Evolutionary conservation across 2,797 vertebrate genomes (phyloP), one percentile per base, ranked within the genome.

Genomic region (Spinus pinus): DNA sequence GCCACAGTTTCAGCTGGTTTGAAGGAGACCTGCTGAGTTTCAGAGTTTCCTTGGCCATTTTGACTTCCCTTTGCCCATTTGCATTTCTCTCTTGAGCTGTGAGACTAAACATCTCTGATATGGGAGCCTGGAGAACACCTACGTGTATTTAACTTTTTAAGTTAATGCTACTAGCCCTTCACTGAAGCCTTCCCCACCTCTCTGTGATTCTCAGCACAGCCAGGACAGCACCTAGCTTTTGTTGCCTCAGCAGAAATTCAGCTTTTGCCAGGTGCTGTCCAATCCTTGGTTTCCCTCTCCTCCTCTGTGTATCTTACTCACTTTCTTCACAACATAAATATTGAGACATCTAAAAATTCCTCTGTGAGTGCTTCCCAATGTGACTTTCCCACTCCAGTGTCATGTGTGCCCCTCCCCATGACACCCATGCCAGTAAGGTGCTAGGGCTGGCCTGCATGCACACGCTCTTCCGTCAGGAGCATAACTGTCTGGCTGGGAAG

Each of bases 401-500:
- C 6, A 0, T 6, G 14, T 64, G 82, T 81, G 42, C 8, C 90
- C 39, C 81, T 46, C 49, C 17, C 65, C 99, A 98, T 80, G 99
- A 99, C 64, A 28, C 7, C 3, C 98, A 98, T 25, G 98, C 98
- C 8, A 98, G 98, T 2, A 99, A 99, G 97, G 99, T 99, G 98
- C 97, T 98, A 1, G 99, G 96, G 30, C 97, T 99, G 81, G 97
- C 97, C 0, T 98, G 98, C 20, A 60, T 99, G 72, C 99, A 99
- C 91, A 98, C 98, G 0, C 93, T 99, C 46, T 98, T 99, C 3
- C 0, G 99, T 88, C 96, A 98, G 25, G 99, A 99, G 86, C 99
- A 99, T 94, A 99, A 99, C 96, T 98, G 98, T 14, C 95, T 99
- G 97, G 99, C 98, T 10, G 97, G 95, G 2, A 23, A 41, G 4